Conservation (phyloP, 2,113 vertebrate genomes). For the Nycticebus coucang region DNA sequence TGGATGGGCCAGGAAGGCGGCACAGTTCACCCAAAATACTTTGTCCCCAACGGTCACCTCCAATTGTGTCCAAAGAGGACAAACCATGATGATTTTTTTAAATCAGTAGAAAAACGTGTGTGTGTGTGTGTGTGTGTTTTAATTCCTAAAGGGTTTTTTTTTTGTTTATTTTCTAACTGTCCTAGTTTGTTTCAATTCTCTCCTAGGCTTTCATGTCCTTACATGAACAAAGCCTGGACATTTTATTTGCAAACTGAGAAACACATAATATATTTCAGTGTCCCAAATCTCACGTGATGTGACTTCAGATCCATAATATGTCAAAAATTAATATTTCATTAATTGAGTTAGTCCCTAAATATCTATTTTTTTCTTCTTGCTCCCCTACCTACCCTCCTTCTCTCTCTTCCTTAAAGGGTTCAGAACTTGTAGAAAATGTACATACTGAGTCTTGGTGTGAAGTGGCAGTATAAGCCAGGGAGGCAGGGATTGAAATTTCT, state of each 20-base stretch:
- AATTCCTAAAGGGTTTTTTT: not conserved
- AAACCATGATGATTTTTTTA: not conserved
- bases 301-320: slow-evolving; percentile 25
- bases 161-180: slow-evolving; percentile 43
- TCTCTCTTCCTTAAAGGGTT: not conserved
- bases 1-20: slow-evolving; percentile 44
- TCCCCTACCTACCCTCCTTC: not conserved
- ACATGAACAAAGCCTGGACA: not conserved
- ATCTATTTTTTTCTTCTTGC: not conserved
- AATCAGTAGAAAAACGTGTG: not conserved
- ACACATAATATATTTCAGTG: not conserved
- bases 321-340: slow-evolving; percentile 23
- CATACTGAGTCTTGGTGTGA: not conserved
- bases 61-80: not conserved
- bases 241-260: slow-evolving; percentile 23
- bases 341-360: not conserved
- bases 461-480: not conserved
- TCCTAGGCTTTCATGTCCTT: not conserved
- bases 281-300: not conserved
- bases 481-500: not conserved
- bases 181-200: not conserved
- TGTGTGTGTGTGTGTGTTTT: not conserved
- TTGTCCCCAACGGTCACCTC: slow-evolving; percentile 55
- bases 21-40: slow-evolving; percentile 44
- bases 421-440: slow-evolving; percentile 45